Base-by-base conservation (phyloP, 1,140 invertebrate species). In the Cyrtorhinus lividipennis region DNA sequence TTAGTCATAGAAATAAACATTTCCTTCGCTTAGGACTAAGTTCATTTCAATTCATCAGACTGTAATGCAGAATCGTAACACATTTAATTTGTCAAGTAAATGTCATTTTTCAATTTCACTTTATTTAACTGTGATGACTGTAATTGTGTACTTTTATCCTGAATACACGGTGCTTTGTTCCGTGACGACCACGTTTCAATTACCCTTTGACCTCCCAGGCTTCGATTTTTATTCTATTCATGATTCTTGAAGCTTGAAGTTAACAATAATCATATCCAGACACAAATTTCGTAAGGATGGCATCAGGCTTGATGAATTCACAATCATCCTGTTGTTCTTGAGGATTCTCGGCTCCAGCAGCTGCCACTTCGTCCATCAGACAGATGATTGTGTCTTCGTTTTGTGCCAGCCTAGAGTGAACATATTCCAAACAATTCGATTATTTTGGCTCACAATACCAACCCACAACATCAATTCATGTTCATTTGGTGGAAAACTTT, bases 121-220 rank as follows among this genome's bases (percentile, higher is more conserved):
- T 22, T 53, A 53, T 22, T 53, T 53, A 53, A 53, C 48, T 53
- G 48, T 53, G 48, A 53, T 53, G 48, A 53, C 48, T 53, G 10
- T 3, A 20, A 53, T 22, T 15, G 20, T 53, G 10, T 53, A 5
- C 18, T 53, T 12, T 53, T 10, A 13, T 53, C 10, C 10, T 13
- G 20, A 53, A 53, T 53, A 53, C 48, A 53, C 48, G 48, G 48
- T 53, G 48, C 48, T 53, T 53, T 13, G 48, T 13, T 53, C 30
- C n/a, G n/a, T n/a, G n/a, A n/a, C n/a, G n/a, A n/a, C n/a, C n/a
- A n/a, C n/a, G n/a, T n/a, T n/a, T n/a, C n/a, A n/a, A n/a, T n/a
- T n/a, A n/a, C n/a, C n/a, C n/a, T n/a, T n/a, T n/a, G n/a, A n/a
- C n/a, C n/a, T n/a, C n/a, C n/a, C n/a, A n/a, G n/a, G n/a, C n/a